Percentiles rank a stretch among this genome's conserved stretches.
Conservation (phyloP, 1,140 invertebrate species). For the Formica selysi region DNA sequence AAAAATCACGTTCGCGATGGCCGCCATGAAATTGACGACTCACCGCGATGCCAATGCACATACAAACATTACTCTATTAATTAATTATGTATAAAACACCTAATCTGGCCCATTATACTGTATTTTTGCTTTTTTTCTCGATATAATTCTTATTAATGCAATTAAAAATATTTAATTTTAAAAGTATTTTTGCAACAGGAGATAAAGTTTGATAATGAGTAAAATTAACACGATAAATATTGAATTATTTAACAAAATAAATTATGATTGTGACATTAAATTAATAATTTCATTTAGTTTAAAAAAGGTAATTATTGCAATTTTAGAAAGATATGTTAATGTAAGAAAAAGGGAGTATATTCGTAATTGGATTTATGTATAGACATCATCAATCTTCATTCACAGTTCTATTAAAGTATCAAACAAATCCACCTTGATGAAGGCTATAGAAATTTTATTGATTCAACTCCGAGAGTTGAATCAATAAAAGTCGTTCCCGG, state of each 20-base stretch:
- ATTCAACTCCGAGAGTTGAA: neutral
- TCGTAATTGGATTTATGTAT: constrained; percentile 6
- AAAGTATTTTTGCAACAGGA: neutral
- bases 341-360: neutral
- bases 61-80: constrained; percentile 33
- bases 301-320: neutral
- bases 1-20: constrained; percentile 61
- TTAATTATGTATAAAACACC: constrained; percentile 39
- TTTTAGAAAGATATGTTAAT: neutral
- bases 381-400: constrained; percentile 28
- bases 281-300: neutral
- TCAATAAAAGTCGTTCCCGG: constrained; percentile 31
- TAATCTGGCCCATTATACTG: neutral
- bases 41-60: constrained; percentile 30
- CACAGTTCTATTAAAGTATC: constrained; percentile 38
- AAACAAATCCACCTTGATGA: constrained; percentile 34
- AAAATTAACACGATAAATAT: constrained; percentile 4
- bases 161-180: neutral
- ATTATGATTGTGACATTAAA: neutral
- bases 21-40: constrained; percentile 63
- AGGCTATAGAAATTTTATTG: constrained; percentile 37
- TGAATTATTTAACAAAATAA: neutral
- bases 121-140: neutral
- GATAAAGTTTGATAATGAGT: neutral
- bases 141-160: neutral